Percentiles rank a stretch among this genome's conserved stretches.
Evolutionary conservation across 2,797 vertebrate genomes (phyloP).

Genomic region (Petrocephalus sullivani): DNA sequence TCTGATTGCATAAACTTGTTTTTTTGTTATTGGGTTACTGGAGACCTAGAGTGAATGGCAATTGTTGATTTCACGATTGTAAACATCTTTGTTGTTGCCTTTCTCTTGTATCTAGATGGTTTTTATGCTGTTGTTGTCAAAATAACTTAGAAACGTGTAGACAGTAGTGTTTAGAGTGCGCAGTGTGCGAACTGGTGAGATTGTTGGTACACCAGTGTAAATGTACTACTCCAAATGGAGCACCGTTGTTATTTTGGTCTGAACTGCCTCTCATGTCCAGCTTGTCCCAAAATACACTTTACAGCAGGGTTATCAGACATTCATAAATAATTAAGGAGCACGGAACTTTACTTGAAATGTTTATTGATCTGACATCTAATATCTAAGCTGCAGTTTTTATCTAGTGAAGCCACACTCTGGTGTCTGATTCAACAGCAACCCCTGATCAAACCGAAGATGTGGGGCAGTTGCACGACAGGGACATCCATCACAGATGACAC

Average conservation of each 20-base stretch:
- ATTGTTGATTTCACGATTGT: background rate
- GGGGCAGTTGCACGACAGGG: background rate
- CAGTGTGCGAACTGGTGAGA: background rate
- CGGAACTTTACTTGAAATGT: background rate
- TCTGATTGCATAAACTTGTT: background rate
- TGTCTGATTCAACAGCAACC: background rate
- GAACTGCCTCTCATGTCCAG: background rate
- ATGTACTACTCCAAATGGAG: background rate
- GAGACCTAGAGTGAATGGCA: background rate
- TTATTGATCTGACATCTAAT: conserved; percentile 6
- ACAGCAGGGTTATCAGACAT: background rate
- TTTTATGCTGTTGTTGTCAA: background rate
- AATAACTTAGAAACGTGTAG: background rate
- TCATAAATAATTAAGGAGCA: conserved; percentile 7
- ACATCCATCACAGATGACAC: conserved; percentile 5
- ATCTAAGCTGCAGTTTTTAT: background rate
- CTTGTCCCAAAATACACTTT: background rate
- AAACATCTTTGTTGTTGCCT: background rate
- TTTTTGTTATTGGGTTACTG: background rate
- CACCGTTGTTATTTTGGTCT: background rate
- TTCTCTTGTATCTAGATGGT: background rate
- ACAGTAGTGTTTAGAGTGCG: background rate
- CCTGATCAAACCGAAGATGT: conserved; percentile 3
- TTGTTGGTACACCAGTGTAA: background rate
- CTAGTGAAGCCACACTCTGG: background rate